Evolutionary conservation across 1,140 invertebrate species (phyloP).

Genomic region (Bombyx mandarina): DNA sequence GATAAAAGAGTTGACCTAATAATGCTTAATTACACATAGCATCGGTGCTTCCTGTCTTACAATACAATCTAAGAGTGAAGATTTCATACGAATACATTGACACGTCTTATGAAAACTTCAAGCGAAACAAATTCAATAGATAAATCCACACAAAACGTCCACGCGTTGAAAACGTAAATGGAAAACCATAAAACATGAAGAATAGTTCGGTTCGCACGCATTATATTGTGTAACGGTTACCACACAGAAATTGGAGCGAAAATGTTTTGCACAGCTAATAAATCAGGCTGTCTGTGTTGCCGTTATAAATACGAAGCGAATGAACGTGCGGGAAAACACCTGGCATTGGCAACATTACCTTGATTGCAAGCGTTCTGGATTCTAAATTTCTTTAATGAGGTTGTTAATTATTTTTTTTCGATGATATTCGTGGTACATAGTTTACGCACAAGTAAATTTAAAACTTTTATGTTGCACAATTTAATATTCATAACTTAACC

Average conservation of each 20-base stretch:
- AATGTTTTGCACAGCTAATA: constrained; percentile 40
- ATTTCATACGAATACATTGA: background rate
- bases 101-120: background rate
- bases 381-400: background rate
- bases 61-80: background rate
- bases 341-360: constrained; percentile 53
- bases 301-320: constrained; percentile 57
- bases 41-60: too few relatives aligned
- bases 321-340: constrained; percentile 34
- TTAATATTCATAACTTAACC: too few relatives aligned
- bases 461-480: too few relatives aligned
- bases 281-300: constrained; percentile 55
- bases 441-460: too few relatives aligned
- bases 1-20: too few relatives aligned
- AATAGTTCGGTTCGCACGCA: constrained; percentile 19
- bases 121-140: background rate
- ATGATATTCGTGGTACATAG: too few relatives aligned
- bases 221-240: constrained; percentile 24
- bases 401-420: too few relatives aligned
- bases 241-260: constrained; percentile 36
- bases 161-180: constrained; percentile 14
- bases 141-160: constrained; percentile 6
- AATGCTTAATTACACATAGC: too few relatives aligned
- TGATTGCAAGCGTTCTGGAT: constrained; percentile 32
- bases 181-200: constrained; percentile 37